These are phyloP conservation scores for Blastobasis adustella DNA, from an alignment of 2,888 invertebrate genomes.

Conservation along the genomic window DNA sequence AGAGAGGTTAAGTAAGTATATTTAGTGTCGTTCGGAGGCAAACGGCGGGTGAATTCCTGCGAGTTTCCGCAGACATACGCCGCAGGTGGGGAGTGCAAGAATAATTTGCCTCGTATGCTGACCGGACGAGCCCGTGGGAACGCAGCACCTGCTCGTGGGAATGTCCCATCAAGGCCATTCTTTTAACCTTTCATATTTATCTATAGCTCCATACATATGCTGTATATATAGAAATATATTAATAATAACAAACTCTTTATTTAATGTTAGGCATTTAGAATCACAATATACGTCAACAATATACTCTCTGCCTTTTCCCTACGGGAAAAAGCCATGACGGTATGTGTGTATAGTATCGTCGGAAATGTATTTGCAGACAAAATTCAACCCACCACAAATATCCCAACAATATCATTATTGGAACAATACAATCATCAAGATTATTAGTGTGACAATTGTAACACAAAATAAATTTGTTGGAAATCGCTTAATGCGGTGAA, in stretches of 20 bases:
- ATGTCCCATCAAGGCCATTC: conserved; percentile 15
- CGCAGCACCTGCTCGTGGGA: conserved; percentile 46
- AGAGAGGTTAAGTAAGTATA: too few relatives aligned
- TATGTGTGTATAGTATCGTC: too few relatives aligned
- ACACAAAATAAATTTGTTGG: too few relatives aligned
- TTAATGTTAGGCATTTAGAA: not conserved
- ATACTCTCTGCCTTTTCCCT: too few relatives aligned
- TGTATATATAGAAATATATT: not conserved
- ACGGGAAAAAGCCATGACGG: too few relatives aligned
- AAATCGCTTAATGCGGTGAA: not conserved
- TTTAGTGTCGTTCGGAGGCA: not conserved
- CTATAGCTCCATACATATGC: too few relatives aligned
- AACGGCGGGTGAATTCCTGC: conserved; percentile 10
- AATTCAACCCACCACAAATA: too few relatives aligned
- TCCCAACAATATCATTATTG: too few relatives aligned
- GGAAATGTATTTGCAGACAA: too few relatives aligned
- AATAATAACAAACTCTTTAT: not conserved
- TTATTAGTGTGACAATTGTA: too few relatives aligned
- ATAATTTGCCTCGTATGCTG: conserved; percentile 46
- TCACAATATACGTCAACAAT: not conserved
- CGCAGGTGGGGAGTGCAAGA: conserved; percentile 47
- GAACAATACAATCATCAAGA: too few relatives aligned
- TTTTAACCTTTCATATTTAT: not conserved
- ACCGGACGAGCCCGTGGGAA: conserved; percentile 43
- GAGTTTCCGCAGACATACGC: conserved; percentile 22